phyloP scores from a whole-genome alignment of 1,140 invertebrate species.

The Orchestia grillus region DNA sequence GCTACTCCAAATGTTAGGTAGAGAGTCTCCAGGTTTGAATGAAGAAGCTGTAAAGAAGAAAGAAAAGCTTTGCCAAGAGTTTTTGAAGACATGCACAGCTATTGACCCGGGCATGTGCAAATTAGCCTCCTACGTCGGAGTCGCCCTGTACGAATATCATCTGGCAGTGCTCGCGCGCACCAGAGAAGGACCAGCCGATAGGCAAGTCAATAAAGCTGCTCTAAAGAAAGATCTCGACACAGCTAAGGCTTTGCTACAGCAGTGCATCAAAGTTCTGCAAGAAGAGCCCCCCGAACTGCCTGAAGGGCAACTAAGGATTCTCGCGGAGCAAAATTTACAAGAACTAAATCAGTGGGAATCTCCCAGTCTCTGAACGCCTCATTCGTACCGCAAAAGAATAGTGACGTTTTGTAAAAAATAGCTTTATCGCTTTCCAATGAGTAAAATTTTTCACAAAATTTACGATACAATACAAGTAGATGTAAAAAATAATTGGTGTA shows the following conservation, averaged over 20 bases:
- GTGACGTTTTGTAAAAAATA: background rate
- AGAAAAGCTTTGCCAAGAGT: slow-evolving; percentile 67
- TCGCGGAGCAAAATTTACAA: slow-evolving; percentile 62
- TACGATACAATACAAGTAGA: background rate
- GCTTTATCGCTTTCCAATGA: background rate
- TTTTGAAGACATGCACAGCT: slow-evolving; percentile 68
- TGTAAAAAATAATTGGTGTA: no score
- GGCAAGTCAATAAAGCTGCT: slow-evolving; percentile 57
- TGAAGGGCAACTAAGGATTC: slow-evolving; percentile 70
- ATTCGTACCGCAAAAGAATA: background rate
- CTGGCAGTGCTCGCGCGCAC: slow-evolving; percentile 66
- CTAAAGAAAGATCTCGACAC: slow-evolving; percentile 69
- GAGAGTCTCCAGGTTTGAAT: slow-evolving; percentile 75
- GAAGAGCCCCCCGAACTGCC: slow-evolving; percentile 74
- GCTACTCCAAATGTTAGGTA: slow-evolving; percentile 82
- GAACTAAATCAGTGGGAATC: slow-evolving; percentile 62
- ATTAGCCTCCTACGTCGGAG: slow-evolving; percentile 66
- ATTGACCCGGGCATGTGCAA: slow-evolving; percentile 67
- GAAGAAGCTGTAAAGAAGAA: slow-evolving; percentile 69
- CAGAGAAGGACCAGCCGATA: slow-evolving; percentile 58
- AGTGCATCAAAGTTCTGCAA: slow-evolving; percentile 73
- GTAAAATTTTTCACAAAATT: background rate
- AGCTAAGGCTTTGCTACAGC: slow-evolving; percentile 71
- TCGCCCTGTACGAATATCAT: slow-evolving; percentile 68
- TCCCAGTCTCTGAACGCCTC: background rate